Evolutionary conservation across 2,113 vertebrate genomes (phyloP), one percentile per base, ranked within the genome.

Genomic region (Thymallus thymallus): DNA sequence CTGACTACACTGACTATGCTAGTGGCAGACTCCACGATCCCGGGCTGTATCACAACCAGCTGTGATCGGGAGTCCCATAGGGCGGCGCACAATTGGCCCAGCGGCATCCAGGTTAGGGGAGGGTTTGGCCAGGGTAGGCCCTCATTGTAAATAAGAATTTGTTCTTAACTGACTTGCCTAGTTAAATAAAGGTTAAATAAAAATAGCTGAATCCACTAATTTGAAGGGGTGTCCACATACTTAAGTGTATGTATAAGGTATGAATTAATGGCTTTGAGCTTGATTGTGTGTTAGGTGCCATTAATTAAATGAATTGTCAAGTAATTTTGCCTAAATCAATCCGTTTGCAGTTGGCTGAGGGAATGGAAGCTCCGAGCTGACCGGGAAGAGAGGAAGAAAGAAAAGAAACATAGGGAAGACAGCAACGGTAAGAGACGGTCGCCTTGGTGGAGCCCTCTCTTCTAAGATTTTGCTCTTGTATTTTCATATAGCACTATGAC

Each of bases 291-390:
- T 29, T 16, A 18, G 13, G 4, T 30, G 4, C 30, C 30, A 30
- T 4, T 24, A 23, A 9, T 12, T n/a, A 0, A 23, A 23, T 61
- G 0, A 20, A 18, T 16, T n/a, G 60, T 24, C 22, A 23, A 24
- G 45, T 46, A 23, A 61, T 20, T 61, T 61, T 61, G 60, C 9
- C 3, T 29, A 29, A 35, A 22, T 5, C 4, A 9, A 7, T 48
- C 16, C 58, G 22, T 55, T 60, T 18, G 18, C 73, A 99, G 97
- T 82, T 99, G 98, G 98, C 82, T 99, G 32, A 97, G 94, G 82
- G 96, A 98, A 80, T 99, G 98, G 98, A 99, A 98, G 91, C 93
- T 91, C 70, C 94, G 95, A 88, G 92, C 96, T 73, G 95, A 97
- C 72, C 87, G 90, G 76, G 97, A 99, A 84, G 97, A 98, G 87